A percentile compares a stretch with the other conserved stretches of the same genome.
Evolutionary conservation across 2,797 vertebrate species (phyloP).

Genomic region (Halcyon smyrnensis): DNA sequence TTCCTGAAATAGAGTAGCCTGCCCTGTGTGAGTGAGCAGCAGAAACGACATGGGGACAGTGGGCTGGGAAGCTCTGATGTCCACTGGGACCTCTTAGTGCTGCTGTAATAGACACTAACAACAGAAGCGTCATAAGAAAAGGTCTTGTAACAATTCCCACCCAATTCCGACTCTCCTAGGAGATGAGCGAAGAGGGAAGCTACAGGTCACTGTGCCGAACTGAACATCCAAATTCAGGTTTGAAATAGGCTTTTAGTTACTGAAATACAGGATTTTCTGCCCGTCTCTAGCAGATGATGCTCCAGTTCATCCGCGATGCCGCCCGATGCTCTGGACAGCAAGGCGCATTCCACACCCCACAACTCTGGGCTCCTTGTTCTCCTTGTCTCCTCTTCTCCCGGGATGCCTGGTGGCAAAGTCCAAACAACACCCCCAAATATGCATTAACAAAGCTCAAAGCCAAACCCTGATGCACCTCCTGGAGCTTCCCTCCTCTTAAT

Average conservation of each 20-base stretch:
- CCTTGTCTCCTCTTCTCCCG: not conserved
- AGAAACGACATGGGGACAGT: fast-evolving
- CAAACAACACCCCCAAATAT: not conserved
- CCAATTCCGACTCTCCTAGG: not conserved
- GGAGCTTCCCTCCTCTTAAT: not conserved
- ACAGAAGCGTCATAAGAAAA: not conserved
- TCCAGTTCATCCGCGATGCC: not conserved
- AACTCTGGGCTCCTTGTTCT: not conserved
- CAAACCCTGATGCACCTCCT: not conserved
- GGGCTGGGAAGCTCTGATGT: not conserved
- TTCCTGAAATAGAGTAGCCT: not conserved
- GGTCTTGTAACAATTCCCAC: not conserved
- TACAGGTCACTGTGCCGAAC: not conserved
- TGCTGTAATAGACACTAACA: not conserved
- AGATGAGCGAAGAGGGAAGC: not conserved
- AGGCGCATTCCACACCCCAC: not conserved
- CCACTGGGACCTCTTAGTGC: not conserved
- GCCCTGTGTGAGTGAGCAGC: fast-evolving
- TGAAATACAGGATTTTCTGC: not conserved
- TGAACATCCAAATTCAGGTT: not conserved
- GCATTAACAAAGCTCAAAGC: not conserved
- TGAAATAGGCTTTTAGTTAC: not conserved
- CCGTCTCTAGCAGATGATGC: not conserved
- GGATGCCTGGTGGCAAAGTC: not conserved
- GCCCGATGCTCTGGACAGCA: not conserved